These are phyloP conservation scores for Epirrhoe tristata DNA, from an alignment of 2,888 invertebrate species.

Conservation along the genomic window DNA sequence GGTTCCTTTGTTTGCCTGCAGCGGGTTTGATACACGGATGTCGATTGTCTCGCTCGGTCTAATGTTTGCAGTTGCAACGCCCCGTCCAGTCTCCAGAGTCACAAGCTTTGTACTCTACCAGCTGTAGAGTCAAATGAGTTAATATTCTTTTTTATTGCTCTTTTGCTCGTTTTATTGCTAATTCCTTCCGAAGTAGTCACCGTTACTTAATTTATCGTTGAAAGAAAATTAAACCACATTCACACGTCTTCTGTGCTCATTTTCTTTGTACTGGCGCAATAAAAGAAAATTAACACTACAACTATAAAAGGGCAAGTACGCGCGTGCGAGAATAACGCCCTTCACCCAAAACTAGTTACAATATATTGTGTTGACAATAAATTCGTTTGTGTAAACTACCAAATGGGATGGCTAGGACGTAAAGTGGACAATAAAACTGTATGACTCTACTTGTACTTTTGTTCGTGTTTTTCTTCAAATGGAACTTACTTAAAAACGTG, in stretches of 20 bases:
- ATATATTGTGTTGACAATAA: slow-evolving; percentile 34
- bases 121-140: neutral
- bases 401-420: slow-evolving; percentile 35
- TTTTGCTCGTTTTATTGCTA: neutral
- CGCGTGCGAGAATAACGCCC: slow-evolving; percentile 22
- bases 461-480: slow-evolving; percentile 23
- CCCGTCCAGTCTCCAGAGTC: neutral
- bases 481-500: slow-evolving; percentile 15
- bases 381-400: slow-evolving; percentile 40
- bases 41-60: neutral
- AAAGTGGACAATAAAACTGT: slow-evolving; percentile 37
- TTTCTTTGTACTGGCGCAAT: slow-evolving; percentile 34
- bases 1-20: neutral
- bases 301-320: slow-evolving; percentile 25
- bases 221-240: slow-evolving; percentile 40
- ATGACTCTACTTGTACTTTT: slow-evolving; percentile 29
- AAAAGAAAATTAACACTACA: slow-evolving; percentile 41
- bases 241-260: slow-evolving; percentile 30
- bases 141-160: slow-evolving; percentile 6
- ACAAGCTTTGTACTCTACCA: neutral
- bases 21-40: neutral
- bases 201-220: slow-evolving; percentile 21
- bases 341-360: slow-evolving; percentile 20
- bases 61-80: neutral
- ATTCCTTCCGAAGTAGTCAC: slow-evolving; percentile 1